Evolutionary conservation across 2,113 vertebrate species (phyloP), one percentile per base, ranked within the genome.

Genomic region (Rallus limicola): DNA sequence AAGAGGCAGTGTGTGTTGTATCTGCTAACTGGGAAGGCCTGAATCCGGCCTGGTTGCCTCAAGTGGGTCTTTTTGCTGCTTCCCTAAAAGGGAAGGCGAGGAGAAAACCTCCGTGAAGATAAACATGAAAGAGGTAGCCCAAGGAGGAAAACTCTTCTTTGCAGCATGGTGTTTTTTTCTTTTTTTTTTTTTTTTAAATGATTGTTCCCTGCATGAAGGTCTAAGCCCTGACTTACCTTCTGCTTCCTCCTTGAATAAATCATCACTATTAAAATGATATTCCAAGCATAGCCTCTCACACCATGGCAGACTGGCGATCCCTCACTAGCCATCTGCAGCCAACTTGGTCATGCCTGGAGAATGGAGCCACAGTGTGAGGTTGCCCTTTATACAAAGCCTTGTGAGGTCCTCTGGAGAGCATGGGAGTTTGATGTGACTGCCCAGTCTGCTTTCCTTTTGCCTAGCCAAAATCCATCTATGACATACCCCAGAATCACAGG

Each of bases 271-370:
- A 84, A 25, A 68, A 3, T 6, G 78, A 28, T 4, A 31, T 28
- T 31, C 26, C 77, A 34, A 36, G 11, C 15, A 74, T 0, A 0
- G 58, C 25, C 36, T 46, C 42, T 71, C 21, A 58, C 19, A 50
- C 18, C 3, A 1, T 28, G 25, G 34, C 14, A 67, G n/a, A 12
- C 12, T 25, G 29, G 26, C 17, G 38, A 53, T 12, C 40, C 29
- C 26, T 65, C 55, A 38, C 11, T 6, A 67, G n/a, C 56, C 40
- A 10, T 19, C 34, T 23, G 13, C 33, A 40, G 14, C 31, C 23
- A 20, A 4, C 15, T 23, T 1, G 0, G 21, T 24, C 3, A 26
- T 53, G 25, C 13, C 16, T 31, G 11, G 25, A 76, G 40, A 53
- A 29, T 2, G 6, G 21, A 59, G 18, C 26, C 18, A 29, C 1